Evolutionary conservation across 2,888 invertebrate species (phyloP), one percentile per base, ranked within the genome.

Genomic region (Papilio gigon): DNA sequence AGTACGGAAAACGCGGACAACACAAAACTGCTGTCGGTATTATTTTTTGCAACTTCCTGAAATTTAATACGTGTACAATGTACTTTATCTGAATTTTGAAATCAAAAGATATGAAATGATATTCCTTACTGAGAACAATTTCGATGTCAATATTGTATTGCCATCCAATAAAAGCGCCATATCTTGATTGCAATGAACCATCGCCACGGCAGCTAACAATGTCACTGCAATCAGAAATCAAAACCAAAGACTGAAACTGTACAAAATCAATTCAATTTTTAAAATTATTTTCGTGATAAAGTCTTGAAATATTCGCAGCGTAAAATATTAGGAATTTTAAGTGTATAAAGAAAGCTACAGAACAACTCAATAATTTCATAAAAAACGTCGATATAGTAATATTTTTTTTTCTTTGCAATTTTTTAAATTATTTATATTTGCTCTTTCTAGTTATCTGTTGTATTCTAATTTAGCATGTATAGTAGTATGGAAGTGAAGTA

Each of bases 1-100:
- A 92, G 74, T 1, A 91, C 87, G 1, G 93, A 93, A 74, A 88
- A 88, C 0, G 91, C 90, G 0, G 93, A 93, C 53, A 91, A 67
- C 12, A 92, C 84, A 17, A 89, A 76, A 70, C 86, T 91, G 71
- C 87, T 74, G 1, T 76, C 80, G 0, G 78, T 75, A 0, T 85
- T 75, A 0, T 47, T 59, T 22, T 82, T 81, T 0, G 78, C 30
- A 27, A 56, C 30, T 30, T 56, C 53, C 53, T 56, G 53, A 17
- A 56, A 56, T 25, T 30, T 25, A 50, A 5, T 50, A 50, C 14
- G 1, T 25, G 6, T 22, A 22, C 11, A 11, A 4, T 11, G 12
- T 47, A 22, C 0, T n/a, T 14, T 50, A 25, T n/a, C 4, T 22
- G 20, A 47, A 22, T 9, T 22, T 25, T 25, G 17, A 8, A 5